Evolutionary conservation across 2,888 invertebrate genomes (phyloP), one percentile per base, ranked within the genome.

Genomic region (Andrena bucephala): DNA sequence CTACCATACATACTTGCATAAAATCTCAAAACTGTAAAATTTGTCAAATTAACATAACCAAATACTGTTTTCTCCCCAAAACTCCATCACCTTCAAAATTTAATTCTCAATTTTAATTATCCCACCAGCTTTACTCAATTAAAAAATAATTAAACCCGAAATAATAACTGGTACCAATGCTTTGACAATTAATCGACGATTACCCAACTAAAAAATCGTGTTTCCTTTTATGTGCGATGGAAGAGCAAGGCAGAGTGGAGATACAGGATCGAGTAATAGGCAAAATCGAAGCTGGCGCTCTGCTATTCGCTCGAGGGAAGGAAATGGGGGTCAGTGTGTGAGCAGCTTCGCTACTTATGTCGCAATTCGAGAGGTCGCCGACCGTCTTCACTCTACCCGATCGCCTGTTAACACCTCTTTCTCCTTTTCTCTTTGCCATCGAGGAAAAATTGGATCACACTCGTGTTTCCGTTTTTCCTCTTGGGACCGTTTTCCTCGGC

Each of bases 301-400:
- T 65, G 70, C 59, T 73, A 60, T 74, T 77, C 73, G 77, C 77
- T 71, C 27, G 68, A 52, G 67, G 85, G 71, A 62, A 82, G 71
- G 87, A 89, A 93, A 93, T 93, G 90, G 92, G 92, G 93, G 93
- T 93, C 92, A 93, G 93, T 93, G 87, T 93, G 93, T 92, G 92
- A 93, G 88, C 92, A 90, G 90, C 90, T 92, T 91, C 90, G 90
- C 87, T 90, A 85, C 90, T 91, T 87, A 87, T 89, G 84, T 87
- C 87, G 88, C 87, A 85, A 85, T 84, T 76, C 77, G 62, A 80
- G 90, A 90, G 91, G 90, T 91, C 91, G 87, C 78, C 89, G 91
- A 91, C 91, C 92, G 86, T 89, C 78, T 85, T 87, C 83, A 85
- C 87, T 78, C 81, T 71, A 70, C 10, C 10, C 78, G 75, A 79